Conservation (phyloP, 2,888 invertebrate species). For the Hemaris fuciformis region DNA sequence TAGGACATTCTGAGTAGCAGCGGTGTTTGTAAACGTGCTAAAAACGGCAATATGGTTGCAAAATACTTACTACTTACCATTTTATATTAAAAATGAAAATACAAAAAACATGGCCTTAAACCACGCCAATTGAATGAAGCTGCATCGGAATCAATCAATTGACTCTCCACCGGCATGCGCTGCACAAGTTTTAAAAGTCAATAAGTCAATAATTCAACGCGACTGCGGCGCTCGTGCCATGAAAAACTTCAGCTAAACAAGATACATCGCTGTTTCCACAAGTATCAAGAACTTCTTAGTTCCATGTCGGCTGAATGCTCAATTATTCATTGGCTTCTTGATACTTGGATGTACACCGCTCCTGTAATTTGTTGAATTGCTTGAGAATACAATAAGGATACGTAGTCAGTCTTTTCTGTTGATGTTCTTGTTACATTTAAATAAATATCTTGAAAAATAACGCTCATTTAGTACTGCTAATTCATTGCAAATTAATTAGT, state of each 20-base stretch:
- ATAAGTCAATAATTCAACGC: conserved; percentile 44
- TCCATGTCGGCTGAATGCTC: not conserved
- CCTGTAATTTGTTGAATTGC: not conserved
- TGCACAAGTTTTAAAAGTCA: conserved; percentile 38
- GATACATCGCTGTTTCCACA: conserved; percentile 47
- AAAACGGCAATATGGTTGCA: too few relatives aligned
- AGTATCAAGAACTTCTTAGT: conserved; percentile 19
- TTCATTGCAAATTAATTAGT: too few relatives aligned
- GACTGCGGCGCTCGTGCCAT: conserved; percentile 21
- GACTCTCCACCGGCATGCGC: conserved; percentile 8
- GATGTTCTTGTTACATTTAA: not conserved
- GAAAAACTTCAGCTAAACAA: conserved; percentile 49
- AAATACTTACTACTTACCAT: too few relatives aligned
- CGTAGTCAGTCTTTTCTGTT: not conserved
- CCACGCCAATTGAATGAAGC: not conserved
- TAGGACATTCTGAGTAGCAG: too few relatives aligned
- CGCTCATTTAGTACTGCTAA: too few relatives aligned
- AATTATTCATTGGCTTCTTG: conserved; percentile 6
- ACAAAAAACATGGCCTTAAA: too few relatives aligned
- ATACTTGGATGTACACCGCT: not conserved
- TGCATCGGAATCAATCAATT: conserved; percentile 9
- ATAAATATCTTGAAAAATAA: too few relatives aligned
- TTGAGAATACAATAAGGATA: not conserved
- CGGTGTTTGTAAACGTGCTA: too few relatives aligned
- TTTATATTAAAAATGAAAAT: too few relatives aligned